These are phyloP conservation scores for Sinocyclocheilus grahami DNA, from an alignment of 2,113 vertebrate genomes.

Conservation along the genomic window DNA sequence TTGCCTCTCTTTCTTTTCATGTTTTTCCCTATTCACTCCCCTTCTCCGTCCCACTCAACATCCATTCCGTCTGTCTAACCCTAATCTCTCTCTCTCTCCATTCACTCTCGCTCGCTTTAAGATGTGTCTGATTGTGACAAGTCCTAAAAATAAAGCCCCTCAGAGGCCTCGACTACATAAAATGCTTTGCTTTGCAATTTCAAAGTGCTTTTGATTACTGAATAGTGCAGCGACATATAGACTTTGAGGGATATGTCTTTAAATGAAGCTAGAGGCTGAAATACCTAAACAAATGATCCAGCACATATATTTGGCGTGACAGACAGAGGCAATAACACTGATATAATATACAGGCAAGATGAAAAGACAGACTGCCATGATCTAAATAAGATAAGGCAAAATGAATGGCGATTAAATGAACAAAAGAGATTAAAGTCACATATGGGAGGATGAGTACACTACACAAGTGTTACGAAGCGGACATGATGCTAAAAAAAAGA, in stretches of 20 bases:
- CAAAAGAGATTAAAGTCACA: slow-evolving; percentile 12
- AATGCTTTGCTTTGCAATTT: slow-evolving; percentile 40
- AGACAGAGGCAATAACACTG: slow-evolving; percentile 17
- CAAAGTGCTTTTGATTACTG: slow-evolving; percentile 42
- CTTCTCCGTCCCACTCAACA: slow-evolving; percentile 9
- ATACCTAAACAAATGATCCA: slow-evolving; percentile 18
- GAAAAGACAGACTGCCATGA: slow-evolving; percentile 16
- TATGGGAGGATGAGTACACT: slow-evolving; percentile 28
- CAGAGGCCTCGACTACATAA: not conserved
- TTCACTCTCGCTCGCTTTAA: not conserved
- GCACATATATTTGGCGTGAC: not conserved
- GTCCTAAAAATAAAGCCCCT: slow-evolving; percentile 48
- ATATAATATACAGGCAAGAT: slow-evolving; percentile 15
- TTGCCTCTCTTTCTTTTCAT: slow-evolving; percentile 15
- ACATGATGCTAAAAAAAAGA: slow-evolving; percentile 38
- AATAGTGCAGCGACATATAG: not conserved
- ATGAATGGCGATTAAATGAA: not conserved
- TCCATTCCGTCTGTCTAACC: slow-evolving; percentile 30
- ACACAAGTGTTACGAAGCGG: slow-evolving; percentile 14
- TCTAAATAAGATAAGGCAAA: slow-evolving; percentile 8
- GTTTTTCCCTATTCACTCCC: not conserved
- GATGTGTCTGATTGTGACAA: slow-evolving; percentile 17
- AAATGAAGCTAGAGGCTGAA: slow-evolving; percentile 12
- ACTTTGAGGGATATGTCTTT: slow-evolving; percentile 28
- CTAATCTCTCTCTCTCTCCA: slow-evolving; percentile 25